Evolutionary conservation across 2,797 vertebrate genomes (phyloP), one percentile per base, ranked within the genome.

Genomic region (Pteropus rufus): DNA sequence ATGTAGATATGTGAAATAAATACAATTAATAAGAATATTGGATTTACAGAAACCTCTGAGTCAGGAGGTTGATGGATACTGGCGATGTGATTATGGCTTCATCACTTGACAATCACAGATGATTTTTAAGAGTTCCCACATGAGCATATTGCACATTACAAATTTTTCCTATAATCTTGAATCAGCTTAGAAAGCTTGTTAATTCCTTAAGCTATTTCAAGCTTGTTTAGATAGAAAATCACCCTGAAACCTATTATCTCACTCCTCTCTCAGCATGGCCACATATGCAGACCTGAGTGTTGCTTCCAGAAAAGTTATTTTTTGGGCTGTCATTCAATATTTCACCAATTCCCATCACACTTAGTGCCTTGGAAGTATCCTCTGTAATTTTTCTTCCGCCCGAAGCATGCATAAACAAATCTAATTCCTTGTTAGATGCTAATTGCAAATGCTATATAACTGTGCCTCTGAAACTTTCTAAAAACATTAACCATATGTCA

Each of bases 191-290:
- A 93, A 87, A 97, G 93, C 70, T 69, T 97, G 67, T 93, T 98
- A 98, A 98, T 98, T 98, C 96, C 86, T 81, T 97, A 88, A 98
- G 97, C 46, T 85, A 84, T 77, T 98, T 75, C 80, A 93, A 94
- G 80, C 95, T 39, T 97, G 34, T 97, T 96, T 95, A 49, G 16
- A 58, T 76, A 94, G 96, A 84, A 97, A 97, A 82, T 95, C 56
- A 96, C n/a, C 88, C 81, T 88, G 46, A 93, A 97, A 67, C 73
- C 91, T 85, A 94, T 98, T 95, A 5, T 62, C 83, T 97, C 87
- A 19, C 73, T 96, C 83, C 3, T 91, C 1, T 44, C 19, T 75
- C 94, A 52, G 70, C 87, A 92, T 90, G 69, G 58, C 23, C 36
- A 95, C 36, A 10, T 24, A 79, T 75, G 69, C 21, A 93, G 34